Base-by-base conservation (phyloP, 2,113 vertebrate genomes). In the Passer domesticus region DNA sequence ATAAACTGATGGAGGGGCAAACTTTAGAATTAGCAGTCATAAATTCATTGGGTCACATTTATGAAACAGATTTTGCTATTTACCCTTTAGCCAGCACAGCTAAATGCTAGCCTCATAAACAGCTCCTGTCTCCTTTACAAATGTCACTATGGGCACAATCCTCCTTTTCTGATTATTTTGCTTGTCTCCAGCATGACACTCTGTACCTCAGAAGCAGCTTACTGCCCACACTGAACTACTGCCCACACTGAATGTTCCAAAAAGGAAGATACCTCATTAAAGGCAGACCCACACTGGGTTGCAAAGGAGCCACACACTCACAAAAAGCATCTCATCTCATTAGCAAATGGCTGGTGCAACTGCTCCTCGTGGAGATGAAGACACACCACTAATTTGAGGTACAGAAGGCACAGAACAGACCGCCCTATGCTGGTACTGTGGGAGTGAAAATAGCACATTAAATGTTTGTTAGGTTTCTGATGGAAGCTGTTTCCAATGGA, bases 11-110 rank as follows among this genome's bases (percentile, higher is more conserved):
- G 16, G 31, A 28, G 4, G 14, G 15, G 4, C 18, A 73, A 79
- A 84, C 10, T 55, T 62, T 22, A 63, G 11, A 83, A 58, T 60
- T n/a, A 76, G n/a, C 35, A 56, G n/a, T 41, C 37, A 79, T 79
- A 70, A 82, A 91, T 79, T 90, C 43, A 77, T 83, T 47, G 78
- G 58, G 47, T 60, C 66, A 43, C 47, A 39, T 68, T 77, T 64
- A 86, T 53, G 70, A 85, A 90, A 87, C 25, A 91, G 30, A 77
- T 58, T 78, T 94, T 88, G 24, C 50, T 50, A 44, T 93, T 94
- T 76, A 79, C 50, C 47, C 75, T 90, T 70, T 56, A 87, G 62
- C 8, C 76, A 91, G 52, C 56, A 59, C 13, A 70, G 52, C 33
- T 76, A 80, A 92, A 80, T 39, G 44, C 39, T 56, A 87, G 43